Conservation (phyloP, 2,113 vertebrate genomes). For the Pangasianodon gigas region DNA sequence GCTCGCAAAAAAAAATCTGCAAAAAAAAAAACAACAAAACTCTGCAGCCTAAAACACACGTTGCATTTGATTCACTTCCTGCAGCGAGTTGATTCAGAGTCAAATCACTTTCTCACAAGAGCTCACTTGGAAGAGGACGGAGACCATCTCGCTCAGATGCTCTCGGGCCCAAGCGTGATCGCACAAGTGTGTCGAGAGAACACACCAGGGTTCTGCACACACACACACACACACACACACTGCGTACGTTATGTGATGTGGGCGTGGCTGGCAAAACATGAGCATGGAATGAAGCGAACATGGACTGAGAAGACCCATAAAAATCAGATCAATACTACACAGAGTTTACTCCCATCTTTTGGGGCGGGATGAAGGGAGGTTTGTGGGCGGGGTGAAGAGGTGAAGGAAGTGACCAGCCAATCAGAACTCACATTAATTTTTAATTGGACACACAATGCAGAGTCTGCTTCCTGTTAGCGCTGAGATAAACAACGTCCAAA, state of each 20-base stretch:
- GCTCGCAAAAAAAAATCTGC: too few relatives aligned
- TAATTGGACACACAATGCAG: background rate
- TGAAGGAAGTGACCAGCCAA: background rate
- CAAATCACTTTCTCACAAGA: background rate
- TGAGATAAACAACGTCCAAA: background rate
- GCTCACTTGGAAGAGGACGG: background rate
- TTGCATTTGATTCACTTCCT: background rate
- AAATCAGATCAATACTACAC: background rate
- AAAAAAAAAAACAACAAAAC: background rate
- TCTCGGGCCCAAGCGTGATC: too few relatives aligned
- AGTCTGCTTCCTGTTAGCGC: background rate
- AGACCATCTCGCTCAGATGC: background rate
- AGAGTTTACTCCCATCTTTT: background rate
- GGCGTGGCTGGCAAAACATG: background rate
- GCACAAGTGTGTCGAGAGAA: too few relatives aligned
- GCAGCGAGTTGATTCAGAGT: background rate
- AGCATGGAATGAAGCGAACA: background rate
- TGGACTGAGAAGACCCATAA: background rate
- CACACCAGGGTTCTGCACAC: too few relatives aligned
- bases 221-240: background rate
- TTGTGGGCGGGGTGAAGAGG: background rate
- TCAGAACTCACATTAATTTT: background rate
- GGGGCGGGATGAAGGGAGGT: background rate
- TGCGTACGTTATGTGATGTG: background rate
- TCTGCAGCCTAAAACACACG: background rate